A percentile compares a stretch with the other conserved stretches of the same genome.
These are phyloP conservation scores for Carpatolechia fugitivella DNA, from an alignment of 2,888 invertebrate species.

Conservation along the genomic window DNA sequence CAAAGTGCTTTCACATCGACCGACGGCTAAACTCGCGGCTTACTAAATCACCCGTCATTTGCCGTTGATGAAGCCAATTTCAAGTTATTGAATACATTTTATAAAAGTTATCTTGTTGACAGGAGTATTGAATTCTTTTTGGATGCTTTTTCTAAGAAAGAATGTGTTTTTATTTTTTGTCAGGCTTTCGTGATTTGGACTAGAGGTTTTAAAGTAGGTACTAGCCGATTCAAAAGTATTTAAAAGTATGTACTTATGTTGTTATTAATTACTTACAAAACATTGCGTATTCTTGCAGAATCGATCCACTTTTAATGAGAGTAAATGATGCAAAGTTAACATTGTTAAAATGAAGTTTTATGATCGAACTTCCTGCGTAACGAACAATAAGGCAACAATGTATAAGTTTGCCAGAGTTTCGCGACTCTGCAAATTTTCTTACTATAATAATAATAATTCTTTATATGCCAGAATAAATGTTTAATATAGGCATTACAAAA, in stretches of 20 bases:
- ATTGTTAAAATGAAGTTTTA: slow-evolving; percentile 54
- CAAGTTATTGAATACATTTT: slow-evolving; percentile 47
- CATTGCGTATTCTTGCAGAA: slow-evolving; percentile 12
- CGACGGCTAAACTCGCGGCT: slow-evolving; percentile 51
- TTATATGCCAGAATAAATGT: too few relatives aligned
- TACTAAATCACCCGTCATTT: slow-evolving; percentile 60
- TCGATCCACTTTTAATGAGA: slow-evolving; percentile 40
- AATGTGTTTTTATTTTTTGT: too few relatives aligned
- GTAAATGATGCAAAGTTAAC: slow-evolving; percentile 34
- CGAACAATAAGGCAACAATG: slow-evolving; percentile 52
- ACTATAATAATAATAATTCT: too few relatives aligned
- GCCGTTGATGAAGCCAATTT: slow-evolving; percentile 55
- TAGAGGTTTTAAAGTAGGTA: too few relatives aligned
- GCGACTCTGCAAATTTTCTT: neutral
- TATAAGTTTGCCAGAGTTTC: slow-evolving; percentile 21
- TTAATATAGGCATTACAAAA: too few relatives aligned
- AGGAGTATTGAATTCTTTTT: too few relatives aligned
- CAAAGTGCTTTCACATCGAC: slow-evolving; percentile 58
- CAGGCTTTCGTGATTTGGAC: too few relatives aligned
- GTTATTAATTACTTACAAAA: too few relatives aligned
- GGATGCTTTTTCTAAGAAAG: too few relatives aligned
- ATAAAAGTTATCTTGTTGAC: slow-evolving; percentile 26
- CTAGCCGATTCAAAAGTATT: too few relatives aligned
- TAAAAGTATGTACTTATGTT: too few relatives aligned
- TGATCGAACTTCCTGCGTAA: slow-evolving; percentile 49